phyloP scores from a whole-genome alignment of 2,888 invertebrate genomes.

The Catocala sponsa region DNA sequence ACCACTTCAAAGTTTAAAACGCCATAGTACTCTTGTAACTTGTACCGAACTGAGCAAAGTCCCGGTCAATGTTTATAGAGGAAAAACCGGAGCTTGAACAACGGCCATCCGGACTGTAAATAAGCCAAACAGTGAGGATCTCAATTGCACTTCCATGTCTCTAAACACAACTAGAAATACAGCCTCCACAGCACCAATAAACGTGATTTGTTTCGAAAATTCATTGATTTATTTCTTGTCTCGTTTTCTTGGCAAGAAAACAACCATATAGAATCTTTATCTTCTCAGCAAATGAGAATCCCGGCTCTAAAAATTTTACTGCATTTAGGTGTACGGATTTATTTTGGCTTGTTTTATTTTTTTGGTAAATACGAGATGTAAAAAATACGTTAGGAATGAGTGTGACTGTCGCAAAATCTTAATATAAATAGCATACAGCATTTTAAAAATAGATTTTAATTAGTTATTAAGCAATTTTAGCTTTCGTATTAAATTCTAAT shows the following conservation, averaged over 20 bases:
- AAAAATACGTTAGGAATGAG: neutral
- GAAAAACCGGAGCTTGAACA: conserved; percentile 54
- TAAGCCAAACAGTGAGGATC: conserved; percentile 52
- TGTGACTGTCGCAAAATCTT: neutral
- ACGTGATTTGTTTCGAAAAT: conserved; percentile 45
- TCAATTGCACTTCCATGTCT: conserved; percentile 54
- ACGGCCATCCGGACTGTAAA: conserved; percentile 55
- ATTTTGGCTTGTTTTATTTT: conserved; percentile 25
- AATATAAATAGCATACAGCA: neutral
- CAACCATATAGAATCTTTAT: conserved; percentile 19
- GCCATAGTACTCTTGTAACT: conserved; percentile 27
- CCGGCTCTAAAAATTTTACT: conserved; percentile 34
- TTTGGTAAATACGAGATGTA: conserved; percentile 1
- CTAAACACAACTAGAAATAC: conserved; percentile 29
- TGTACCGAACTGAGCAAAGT: conserved; percentile 33
- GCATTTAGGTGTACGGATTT: conserved; percentile 21
- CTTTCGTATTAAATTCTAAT: no score
- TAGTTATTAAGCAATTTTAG: no score
- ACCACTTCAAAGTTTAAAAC: neutral
- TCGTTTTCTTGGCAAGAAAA: conserved; percentile 29
- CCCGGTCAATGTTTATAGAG: conserved; percentile 65
- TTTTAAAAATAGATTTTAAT: no score
- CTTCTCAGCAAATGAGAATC: conserved; percentile 28
- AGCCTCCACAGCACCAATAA: conserved; percentile 21
- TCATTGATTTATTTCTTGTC: conserved; percentile 35